Conservation (phyloP, 2,113 vertebrate genomes). For the Lonchura striata region DNA sequence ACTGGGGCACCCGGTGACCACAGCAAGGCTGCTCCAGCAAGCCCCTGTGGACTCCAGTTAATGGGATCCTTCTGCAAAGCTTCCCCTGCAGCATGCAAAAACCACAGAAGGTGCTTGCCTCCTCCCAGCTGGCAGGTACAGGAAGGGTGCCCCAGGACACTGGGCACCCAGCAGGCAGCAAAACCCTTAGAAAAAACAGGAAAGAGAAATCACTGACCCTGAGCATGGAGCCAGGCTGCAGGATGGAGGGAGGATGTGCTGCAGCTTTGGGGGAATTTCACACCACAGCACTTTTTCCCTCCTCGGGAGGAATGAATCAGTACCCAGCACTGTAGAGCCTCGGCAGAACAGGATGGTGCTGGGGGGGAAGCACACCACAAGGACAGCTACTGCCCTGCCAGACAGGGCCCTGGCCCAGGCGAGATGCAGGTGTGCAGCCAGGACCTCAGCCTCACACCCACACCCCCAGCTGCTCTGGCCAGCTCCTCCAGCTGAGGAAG, state of each 20-base stretch:
- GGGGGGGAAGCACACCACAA: rapidly evolving
- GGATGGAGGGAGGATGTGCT: rapidly evolving
- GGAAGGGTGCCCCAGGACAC: too few relatives aligned
- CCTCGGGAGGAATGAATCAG: not conserved
- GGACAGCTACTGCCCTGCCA: rapidly evolving
- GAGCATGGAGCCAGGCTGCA: not conserved
- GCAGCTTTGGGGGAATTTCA: not conserved
- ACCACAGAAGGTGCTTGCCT: rapidly evolving
- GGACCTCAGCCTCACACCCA: not conserved
- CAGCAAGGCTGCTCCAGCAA: not conserved
- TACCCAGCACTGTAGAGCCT: not conserved
- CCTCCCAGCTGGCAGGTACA: not conserved
- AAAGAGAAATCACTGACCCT: not conserved
- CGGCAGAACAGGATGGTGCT: not conserved
- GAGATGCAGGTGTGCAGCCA: not conserved
- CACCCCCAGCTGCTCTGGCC: not conserved
- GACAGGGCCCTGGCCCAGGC: not conserved
- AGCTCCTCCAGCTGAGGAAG: not conserved
- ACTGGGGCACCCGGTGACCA: not conserved
- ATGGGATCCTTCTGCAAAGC: not conserved
- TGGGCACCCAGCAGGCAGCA: not conserved
- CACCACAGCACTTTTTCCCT: not conserved
- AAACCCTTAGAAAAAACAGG: not conserved
- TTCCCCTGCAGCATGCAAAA: not conserved
- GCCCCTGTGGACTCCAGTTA: not conserved